These are phyloP conservation scores for Pogonophryne albipinna DNA, from an alignment of 2,797 vertebrate species.

Conservation along the genomic window DNA sequence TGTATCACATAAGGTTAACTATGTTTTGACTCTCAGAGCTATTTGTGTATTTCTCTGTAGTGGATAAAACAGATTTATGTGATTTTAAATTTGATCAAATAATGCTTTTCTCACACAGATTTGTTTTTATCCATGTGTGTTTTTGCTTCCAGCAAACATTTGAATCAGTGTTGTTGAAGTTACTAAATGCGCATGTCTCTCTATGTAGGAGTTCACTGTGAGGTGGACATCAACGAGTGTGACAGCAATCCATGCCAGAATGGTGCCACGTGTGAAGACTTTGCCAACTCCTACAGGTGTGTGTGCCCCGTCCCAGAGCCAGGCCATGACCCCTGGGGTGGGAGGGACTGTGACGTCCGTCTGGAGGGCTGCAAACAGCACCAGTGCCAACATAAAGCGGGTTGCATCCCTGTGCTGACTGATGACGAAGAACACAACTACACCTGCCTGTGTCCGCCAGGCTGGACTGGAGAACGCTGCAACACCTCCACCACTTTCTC, in stretches of 20 bases:
- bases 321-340: conserved; percentile 88
- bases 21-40: conserved; percentile 3
- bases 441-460: conserved; percentile 88
- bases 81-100: background rate
- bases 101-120: background rate
- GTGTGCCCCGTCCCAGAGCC: conserved; percentile 80
- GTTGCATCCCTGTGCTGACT: conserved; percentile 86
- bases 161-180: background rate
- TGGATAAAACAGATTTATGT: background rate
- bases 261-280: conserved; percentile 88
- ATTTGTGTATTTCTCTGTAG: background rate
- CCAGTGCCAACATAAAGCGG: conserved; percentile 87
- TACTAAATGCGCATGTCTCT: conserved; percentile 1
- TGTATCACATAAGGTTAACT: conserved; percentile 18
- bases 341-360: conserved; percentile 88
- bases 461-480: conserved; percentile 88
- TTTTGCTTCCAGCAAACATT: background rate
- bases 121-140: no score
- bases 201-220: conserved; percentile 88
- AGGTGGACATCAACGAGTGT: conserved; percentile 92
- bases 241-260: conserved; percentile 91
- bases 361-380: conserved; percentile 89
- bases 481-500: conserved; percentile 92
- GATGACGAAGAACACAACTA: conserved; percentile 79
- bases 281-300: conserved; percentile 88